Evolutionary conservation across 2,888 invertebrate species (phyloP), one percentile per base, ranked within the genome.

Genomic region (Stegophylla sp.): DNA sequence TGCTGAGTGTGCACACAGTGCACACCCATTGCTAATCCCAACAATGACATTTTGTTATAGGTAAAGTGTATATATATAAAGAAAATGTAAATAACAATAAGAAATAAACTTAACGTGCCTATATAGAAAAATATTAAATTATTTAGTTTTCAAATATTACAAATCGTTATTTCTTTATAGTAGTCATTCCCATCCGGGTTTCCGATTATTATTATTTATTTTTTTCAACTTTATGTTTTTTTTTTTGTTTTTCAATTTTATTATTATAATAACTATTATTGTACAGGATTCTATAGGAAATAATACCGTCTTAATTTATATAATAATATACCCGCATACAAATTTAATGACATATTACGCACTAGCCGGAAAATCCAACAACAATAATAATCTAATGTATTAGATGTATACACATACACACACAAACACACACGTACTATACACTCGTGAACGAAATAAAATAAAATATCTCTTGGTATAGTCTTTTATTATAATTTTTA

Each of bases 41-140:
- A 77, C 77, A 77, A 59, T 45, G 66, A 45, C 17, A 77, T 59
- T 76, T 77, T 69, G 59, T 69, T 59, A 53, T 53, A 67, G 53
- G 67, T 77, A 77, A 3, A 48, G 28, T 34, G 34, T 74, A n/a
- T n/a, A n/a, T n/a, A n/a, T n/a, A n/a, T n/a, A 56, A 53, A 73
- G 34, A 63, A 61, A 43, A 45, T 20, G 10, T 74, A 34, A 74
- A 74, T 63, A 61, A 74, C 23, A 23, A 63, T 56, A 28, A 45
- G 15, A 73, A 61, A 72, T 51, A 74, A 63, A 74, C 61, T 74
- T 63, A 48, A 63, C 28, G 72, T 56, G 43, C 41, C n/a, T n/a
- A n/a, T n/a, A n/a, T n/a, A n/a, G n/a, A n/a, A 41, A 51, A 72
- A 72, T 48, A 23, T 67, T n/a, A n/a, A n/a, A 26, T 48, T 26